Base-by-base conservation (phyloP, 30 jellyfish, hydroid and myxozoan species). In the Turritopsis dohrnii region DNA sequence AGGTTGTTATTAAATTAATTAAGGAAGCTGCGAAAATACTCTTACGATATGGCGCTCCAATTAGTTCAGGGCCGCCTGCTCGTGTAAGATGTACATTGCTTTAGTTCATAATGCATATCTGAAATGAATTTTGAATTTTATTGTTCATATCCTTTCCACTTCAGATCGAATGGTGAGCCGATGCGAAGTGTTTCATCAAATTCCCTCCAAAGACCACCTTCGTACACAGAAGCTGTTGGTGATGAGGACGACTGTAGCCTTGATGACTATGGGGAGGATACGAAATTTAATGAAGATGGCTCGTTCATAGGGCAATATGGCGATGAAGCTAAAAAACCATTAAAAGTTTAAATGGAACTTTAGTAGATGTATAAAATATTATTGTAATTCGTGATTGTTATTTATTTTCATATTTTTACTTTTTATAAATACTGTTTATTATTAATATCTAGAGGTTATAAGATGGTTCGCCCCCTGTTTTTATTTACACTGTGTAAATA, bases 241-340 rank as follows among this genome's bases (percentile, higher is more conserved):
- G 85, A 71, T 28, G 99, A 94, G 65, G 98, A 93, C 21, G 89
- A 75, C 41, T 95, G 85, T 73, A 86, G 96, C 77, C 52, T 89
- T 29, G 99, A 86, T 41, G 99, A 94, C 25, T 94, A 94, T 66
- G 96, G 95, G 16, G 99, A 89, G 4, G 97, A 94, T 28, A 82
- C 95, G 73, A 87, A 90, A 77, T 94, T 94, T 81, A 83, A 87
- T 21, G 99, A 94, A 54, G 99, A 94, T 52, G 96, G 99, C 52
- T 94, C 99, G 28, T 94, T 89, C 83, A 89, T 94, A 18, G 99
- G 99, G 21, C 97, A 94, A 71, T 94, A 94, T 75, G 99, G 99
- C n/a, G 99, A 94, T 19, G 99, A 94, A 88, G 87, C 89, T 69
- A 82, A 82, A n/a, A 74, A 69, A 27, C 77, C 77, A 9, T 27